Base-by-base conservation (phyloP, 2,113 vertebrate species). In the Salvelinus sp. region DNA sequence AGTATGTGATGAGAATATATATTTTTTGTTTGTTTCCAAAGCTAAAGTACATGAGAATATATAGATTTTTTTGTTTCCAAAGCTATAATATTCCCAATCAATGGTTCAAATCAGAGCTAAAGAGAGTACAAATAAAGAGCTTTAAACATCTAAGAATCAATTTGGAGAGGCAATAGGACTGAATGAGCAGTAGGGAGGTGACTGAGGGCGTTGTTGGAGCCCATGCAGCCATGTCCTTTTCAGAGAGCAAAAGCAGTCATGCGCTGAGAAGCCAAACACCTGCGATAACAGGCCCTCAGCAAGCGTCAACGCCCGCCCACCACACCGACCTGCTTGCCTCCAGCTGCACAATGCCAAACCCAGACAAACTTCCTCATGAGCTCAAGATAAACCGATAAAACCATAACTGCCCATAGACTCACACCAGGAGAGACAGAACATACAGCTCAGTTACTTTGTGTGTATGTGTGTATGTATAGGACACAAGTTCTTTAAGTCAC, bases 401-500 rank as follows among this genome's bases (percentile, higher is more conserved):
- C 30, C 58, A 65, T 13, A 33, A 54, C 27, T 72, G 54, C 28
- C 12, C 3, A 33, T 6, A 22, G 58, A 9, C 44, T 44, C 18
- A 25, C 60, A 73, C 28, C 44, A 47, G n/a, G 58, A 48, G 47
- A 74, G 33, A 72, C 28, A 78, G 5, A 67, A 48, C 30, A 10
- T 28, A 68, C 6, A 30, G 60, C 47, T 62, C 68, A 73, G 57
- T 54, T 30, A 62, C 64, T 33, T 6, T 70, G 47, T 80, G 77
- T 47, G 65, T 33, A 16, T 58, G 79, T 22, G 67, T 60, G 65
- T 69, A 74, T 68, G 54, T 85, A 77, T 73, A 87, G 69, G 79
- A 74, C 84, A 75, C 74, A 72, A 60, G 76, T 75, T 22, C 5
- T 69, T 83, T 73, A 84, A 82, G 86, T 84, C 73, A 86, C 16